Percentiles rank a stretch among this genome's conserved stretches.
Evolutionary conservation across 2,113 vertebrate species (phyloP).

Genomic region (Corythornis cristatus): DNA sequence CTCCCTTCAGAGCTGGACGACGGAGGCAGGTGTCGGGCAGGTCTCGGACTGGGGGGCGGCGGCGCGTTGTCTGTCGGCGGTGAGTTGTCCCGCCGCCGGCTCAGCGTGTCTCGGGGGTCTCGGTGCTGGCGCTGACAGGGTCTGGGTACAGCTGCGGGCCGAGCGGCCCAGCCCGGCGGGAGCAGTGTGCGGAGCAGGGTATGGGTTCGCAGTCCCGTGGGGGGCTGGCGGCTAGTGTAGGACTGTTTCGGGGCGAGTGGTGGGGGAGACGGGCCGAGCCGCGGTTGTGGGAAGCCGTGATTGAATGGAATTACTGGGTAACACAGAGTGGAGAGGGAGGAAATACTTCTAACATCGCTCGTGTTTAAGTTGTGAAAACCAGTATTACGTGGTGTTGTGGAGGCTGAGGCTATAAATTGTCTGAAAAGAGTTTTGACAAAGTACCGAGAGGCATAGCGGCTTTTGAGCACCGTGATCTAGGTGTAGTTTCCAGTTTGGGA

Average conservation of each 20-base stretch:
- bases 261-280: background rate
- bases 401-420: background rate
- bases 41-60: too few species aligned
- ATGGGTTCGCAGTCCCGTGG: background rate
- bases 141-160: background rate
- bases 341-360: too few species aligned
- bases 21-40: background rate
- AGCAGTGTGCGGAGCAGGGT: background rate
- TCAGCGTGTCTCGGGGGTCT: background rate
- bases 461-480: fast-evolving
- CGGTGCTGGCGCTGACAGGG: background rate
- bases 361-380: background rate
- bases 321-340: background rate
- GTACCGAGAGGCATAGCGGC: background rate
- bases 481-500: background rate
- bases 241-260: too few species aligned
- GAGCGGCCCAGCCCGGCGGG: background rate
- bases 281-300: background rate
- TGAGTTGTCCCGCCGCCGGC: background rate
- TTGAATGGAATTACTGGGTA: background rate
- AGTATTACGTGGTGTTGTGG: fast-evolving
- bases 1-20: background rate
- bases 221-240: background rate
- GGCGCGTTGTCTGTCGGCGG: background rate
- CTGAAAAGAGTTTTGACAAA: background rate